Evolutionary conservation across 2,797 vertebrate species (phyloP).

Genomic region (Lacerta viridis): DNA sequence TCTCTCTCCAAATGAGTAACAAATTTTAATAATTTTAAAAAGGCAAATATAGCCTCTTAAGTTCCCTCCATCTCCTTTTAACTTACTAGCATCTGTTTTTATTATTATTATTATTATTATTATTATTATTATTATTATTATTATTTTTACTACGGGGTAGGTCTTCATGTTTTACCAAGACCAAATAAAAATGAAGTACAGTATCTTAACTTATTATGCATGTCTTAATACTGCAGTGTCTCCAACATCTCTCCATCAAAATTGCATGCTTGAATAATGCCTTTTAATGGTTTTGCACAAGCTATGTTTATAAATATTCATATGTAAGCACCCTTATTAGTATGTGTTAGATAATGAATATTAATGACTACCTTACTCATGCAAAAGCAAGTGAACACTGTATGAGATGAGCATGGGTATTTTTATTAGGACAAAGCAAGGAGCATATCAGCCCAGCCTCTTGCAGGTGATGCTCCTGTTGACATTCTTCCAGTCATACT

Average conservation of each 20-base stretch:
- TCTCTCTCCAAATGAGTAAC: too few species aligned
- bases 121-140: not conserved
- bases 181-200: not conserved
- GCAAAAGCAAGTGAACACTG: not conserved
- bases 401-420: constrained; percentile 5
- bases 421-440: constrained; percentile 28
- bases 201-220: not conserved
- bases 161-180: not conserved
- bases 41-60: not conserved
- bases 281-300: constrained; percentile 26
- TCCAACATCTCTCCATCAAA: not conserved
- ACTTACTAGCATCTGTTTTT: not conserved
- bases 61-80: not conserved
- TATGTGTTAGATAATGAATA: not conserved
- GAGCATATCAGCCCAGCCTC: not conserved
- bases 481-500: not conserved
- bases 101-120: not conserved
- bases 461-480: not conserved
- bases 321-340: constrained; percentile 12
- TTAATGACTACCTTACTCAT: constrained; percentile 26
- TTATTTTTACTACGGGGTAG: not conserved
- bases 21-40: not conserved
- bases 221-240: not conserved
- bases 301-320: constrained; percentile 41
- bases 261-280: constrained; percentile 15